Percentiles rank a stretch among this genome's conserved stretches.
Evolutionary conservation across 2,797 vertebrate genomes (phyloP).

Genomic region (Sebastes vulpes): DNA sequence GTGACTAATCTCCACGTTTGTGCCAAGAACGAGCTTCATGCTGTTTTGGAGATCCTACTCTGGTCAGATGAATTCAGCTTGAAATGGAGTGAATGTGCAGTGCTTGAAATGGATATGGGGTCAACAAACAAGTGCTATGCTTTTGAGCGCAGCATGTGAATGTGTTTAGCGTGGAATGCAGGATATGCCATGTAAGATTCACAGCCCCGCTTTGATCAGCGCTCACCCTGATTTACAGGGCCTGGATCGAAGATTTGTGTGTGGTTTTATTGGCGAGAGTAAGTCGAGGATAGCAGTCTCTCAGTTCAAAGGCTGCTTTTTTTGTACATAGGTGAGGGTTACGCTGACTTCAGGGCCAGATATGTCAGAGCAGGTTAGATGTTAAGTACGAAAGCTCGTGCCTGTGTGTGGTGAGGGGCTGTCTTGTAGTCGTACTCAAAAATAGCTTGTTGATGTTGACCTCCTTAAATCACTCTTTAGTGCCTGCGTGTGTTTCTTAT

Average conservation of each 20-base stretch:
- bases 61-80: conserved; percentile 38
- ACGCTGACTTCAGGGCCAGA: conserved; percentile 41
- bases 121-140: conserved; percentile 67
- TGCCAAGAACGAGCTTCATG: not conserved
- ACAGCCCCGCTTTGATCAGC: conserved; percentile 81
- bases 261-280: conserved; percentile 72
- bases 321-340: conserved; percentile 52
- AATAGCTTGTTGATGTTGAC: conserved; percentile 43
- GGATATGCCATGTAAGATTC: conserved; percentile 83
- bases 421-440: conserved; percentile 30
- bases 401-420: conserved; percentile 40
- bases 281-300: conserved; percentile 46
- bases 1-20: conserved; percentile 25
- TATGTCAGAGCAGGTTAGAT: conserved; percentile 55
- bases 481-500: conserved; percentile 51
- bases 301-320: conserved; percentile 69
- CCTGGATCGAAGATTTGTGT: conserved; percentile 78
- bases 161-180: conserved; percentile 86
- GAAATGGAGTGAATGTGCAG: conserved; percentile 29
- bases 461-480: conserved; percentile 55
- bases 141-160: conserved; percentile 80
- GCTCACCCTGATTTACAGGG: conserved; percentile 78
- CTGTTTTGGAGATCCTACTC: conserved; percentile 7
- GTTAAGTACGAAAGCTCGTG: conserved; percentile 38
- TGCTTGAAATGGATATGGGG: conserved; percentile 51